Percentiles rank a stretch among this genome's conserved stretches.
Conservation (phyloP, 2,113 vertebrate species). For the Pachycephala philippinensis region DNA sequence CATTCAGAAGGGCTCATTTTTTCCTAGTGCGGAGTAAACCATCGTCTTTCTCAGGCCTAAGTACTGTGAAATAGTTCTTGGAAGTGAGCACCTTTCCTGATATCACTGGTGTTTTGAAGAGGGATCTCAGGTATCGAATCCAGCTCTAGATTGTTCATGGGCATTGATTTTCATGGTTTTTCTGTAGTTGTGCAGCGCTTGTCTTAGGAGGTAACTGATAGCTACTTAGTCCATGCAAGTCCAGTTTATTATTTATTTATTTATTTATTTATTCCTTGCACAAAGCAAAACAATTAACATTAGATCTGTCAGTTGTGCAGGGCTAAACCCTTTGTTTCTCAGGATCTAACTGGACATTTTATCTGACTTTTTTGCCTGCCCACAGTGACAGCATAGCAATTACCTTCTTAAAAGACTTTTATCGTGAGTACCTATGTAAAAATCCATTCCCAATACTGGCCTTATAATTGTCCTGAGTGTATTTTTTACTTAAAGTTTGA, state of each 20-base stretch:
- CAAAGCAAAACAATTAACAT: background rate
- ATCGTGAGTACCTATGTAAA: background rate
- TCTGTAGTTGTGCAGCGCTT: background rate
- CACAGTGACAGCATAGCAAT: background rate
- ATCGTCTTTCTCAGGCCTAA: background rate
- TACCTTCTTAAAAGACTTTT: background rate
- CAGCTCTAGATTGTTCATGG: background rate
- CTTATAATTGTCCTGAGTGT: background rate
- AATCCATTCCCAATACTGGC: background rate
- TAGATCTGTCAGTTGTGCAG: background rate
- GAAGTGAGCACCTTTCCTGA: background rate
- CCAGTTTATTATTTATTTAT: background rate
- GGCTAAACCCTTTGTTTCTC: background rate
- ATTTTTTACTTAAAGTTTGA: background rate
- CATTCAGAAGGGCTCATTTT: background rate
- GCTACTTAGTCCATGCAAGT: background rate
- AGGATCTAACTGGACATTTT: background rate
- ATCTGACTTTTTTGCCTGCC: background rate
- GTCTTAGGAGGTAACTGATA: background rate
- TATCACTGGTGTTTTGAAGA: background rate
- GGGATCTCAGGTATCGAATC: background rate
- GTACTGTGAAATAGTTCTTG: background rate
- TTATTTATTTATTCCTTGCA: background rate
- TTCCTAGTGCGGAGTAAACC: background rate
- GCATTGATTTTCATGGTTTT: background rate